Evolutionary conservation across 1,140 invertebrate genomes (phyloP).

Genomic region (Hyles euphorbiae): DNA sequence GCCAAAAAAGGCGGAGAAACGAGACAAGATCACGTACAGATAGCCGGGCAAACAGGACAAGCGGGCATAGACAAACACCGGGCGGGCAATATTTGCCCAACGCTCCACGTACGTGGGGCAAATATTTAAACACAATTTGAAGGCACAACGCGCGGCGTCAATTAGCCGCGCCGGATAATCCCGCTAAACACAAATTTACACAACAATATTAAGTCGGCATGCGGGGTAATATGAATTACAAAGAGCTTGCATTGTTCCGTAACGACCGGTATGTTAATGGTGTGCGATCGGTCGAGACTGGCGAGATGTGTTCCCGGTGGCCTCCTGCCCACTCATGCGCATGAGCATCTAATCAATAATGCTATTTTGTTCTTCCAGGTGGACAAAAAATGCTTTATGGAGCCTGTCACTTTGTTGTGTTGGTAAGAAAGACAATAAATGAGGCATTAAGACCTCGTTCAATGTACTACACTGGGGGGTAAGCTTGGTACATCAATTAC

Average conservation of each 20-base stretch:
- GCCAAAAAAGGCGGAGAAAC: slow-evolving; percentile 22
- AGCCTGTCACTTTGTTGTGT: too few relatives aligned
- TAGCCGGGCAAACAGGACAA: slow-evolving; percentile 42
- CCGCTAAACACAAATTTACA: slow-evolving; percentile 17
- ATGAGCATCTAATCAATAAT: too few relatives aligned
- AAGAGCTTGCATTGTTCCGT: slow-evolving; percentile 15
- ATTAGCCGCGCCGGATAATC: slow-evolving; percentile 31
- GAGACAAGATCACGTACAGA: slow-evolving; percentile 36
- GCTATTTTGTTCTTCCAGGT: too few relatives aligned
- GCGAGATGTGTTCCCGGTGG: slow-evolving; percentile 3
- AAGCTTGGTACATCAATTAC: too few relatives aligned
- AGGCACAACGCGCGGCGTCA: slow-evolving; percentile 48
- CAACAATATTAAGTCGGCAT: slow-evolving; percentile 6
- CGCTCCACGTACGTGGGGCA: slow-evolving; percentile 34
- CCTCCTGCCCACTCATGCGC: too few relatives aligned
- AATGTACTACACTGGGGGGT: too few relatives aligned
- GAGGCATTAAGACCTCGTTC: too few relatives aligned
- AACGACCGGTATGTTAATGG: slow-evolving; percentile 32
- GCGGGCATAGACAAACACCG: slow-evolving; percentile 46
- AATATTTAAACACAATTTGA: slow-evolving; percentile 68
- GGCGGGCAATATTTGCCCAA: slow-evolving; percentile 40
- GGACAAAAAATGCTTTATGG: too few relatives aligned
- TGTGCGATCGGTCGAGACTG: slow-evolving; percentile 30
- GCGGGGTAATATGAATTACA: slow-evolving; percentile 24
- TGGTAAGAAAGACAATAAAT: too few relatives aligned